Percentiles rank a stretch among this genome's conserved stretches.
phyloP scores from a whole-genome alignment of 1,140 invertebrate species.

The Tetraneura akinire region DNA sequence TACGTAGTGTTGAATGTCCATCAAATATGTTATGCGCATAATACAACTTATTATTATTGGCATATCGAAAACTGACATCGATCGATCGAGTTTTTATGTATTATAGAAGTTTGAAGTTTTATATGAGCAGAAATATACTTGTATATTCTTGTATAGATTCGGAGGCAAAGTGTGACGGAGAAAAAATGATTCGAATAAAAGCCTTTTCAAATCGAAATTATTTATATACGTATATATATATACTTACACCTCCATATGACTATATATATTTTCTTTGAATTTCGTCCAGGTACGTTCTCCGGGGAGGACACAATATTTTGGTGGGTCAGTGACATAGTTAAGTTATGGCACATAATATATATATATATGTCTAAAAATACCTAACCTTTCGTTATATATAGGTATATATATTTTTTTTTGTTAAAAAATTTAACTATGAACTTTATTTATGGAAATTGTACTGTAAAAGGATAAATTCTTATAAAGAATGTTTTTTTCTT shows the following conservation, averaged over 20 bases:
- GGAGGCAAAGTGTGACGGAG: neutral
- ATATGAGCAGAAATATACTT: neutral
- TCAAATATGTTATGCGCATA: too few relatives aligned
- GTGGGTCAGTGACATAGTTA: neutral
- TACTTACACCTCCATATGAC: too few relatives aligned
- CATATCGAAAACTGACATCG: neutral
- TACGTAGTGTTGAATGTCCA: too few relatives aligned
- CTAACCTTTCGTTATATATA: too few relatives aligned
- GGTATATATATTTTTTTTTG: neutral
- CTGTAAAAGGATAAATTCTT: neutral
- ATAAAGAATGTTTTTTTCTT: too few relatives aligned
- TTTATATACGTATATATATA: too few relatives aligned
- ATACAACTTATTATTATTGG: neutral
- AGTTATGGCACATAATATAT: conserved; percentile 1
- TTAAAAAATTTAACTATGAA: conserved; percentile 15
- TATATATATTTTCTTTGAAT: conserved; percentile 14
- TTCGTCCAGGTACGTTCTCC: neutral
- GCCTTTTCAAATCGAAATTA: conserved; percentile 8
- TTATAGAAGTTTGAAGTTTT: neutral
- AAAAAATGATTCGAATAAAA: conserved; percentile 8
- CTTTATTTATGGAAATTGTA: conserved; percentile 23
- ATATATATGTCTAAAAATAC: too few relatives aligned
- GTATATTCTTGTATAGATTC: neutral
- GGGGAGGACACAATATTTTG: neutral
- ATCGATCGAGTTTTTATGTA: neutral